Percentiles rank a stretch among this genome's conserved stretches.
phyloP scores from a whole-genome alignment of 2,888 invertebrate species.

The Gryllus longicercus region DNA sequence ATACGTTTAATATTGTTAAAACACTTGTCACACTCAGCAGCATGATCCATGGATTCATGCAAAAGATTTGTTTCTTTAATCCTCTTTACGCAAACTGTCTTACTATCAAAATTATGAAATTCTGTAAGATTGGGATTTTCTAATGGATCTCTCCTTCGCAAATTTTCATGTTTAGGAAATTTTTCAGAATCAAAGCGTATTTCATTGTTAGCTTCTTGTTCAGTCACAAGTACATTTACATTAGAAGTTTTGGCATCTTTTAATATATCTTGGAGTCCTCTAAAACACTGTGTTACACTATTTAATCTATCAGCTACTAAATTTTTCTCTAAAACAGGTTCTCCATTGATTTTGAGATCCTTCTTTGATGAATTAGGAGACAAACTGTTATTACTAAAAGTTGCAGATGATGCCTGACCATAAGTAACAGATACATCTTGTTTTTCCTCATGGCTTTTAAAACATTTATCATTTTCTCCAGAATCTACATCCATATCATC shows the following conservation, averaged over 20 bases:
- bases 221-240: conserved; percentile 53
- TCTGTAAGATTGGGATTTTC: conserved; percentile 49
- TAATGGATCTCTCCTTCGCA: conserved; percentile 45
- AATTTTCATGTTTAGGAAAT: conserved; percentile 52
- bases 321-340: conserved; percentile 39
- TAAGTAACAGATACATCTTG: background rate
- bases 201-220: conserved; percentile 49
- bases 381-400: conserved; percentile 28
- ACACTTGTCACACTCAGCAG: conserved; percentile 30
- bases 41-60: conserved; percentile 32
- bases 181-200: conserved; percentile 57
- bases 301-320: conserved; percentile 41
- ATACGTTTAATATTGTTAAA: conserved; percentile 47
- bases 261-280: conserved; percentile 51
- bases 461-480: background rate
- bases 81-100: conserved; percentile 47
- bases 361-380: conserved; percentile 26
- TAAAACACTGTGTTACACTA: conserved; percentile 42
- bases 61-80: conserved; percentile 52
- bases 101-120: conserved; percentile 50
- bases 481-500: conserved; percentile 24
- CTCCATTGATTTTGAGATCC: background rate
- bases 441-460: background rate
- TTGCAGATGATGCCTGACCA: background rate
- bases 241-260: conserved; percentile 60